Base-by-base conservation (phyloP, 2,888 invertebrate genomes). In the Galerucella pusilla region DNA sequence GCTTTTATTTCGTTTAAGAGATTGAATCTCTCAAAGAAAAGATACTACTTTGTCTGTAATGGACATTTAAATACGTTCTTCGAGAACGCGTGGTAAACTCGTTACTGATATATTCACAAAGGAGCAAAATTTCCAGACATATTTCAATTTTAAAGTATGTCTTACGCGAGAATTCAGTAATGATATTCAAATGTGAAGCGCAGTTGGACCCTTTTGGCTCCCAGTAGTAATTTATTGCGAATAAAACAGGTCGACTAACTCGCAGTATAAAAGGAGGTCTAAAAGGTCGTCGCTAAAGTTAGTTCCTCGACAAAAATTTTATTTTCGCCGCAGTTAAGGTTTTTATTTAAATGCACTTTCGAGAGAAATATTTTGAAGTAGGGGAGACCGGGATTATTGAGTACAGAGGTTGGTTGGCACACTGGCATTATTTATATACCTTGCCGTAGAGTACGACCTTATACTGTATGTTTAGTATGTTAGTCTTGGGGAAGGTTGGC, bases 101-200 rank as follows among this genome's bases (percentile, higher is more conserved):
- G 74, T 76, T 73, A 71, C 72, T 74, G 71, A 77, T 75, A 71
- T 74, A 75, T 77, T 71, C 77, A 75, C 77, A 75, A 77, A 77
- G 78, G 65, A 77, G n/a, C 54, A 66, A 73, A 75, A 75, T 73
- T 77, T 75, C 75, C 74, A 67, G 66, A 64, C 78, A 78, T 78
- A 78, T 78, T 78, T 77, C 75, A 77, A 75, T 77, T 75, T 78
- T 73, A 75, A 78, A 74, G 75, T 75, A 71, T 74, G 68, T 74
- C 74, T 70, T 68, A 73, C 70, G 65, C 74, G 66, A 70, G 70
- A 71, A 68, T 76, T 60, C 71, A 60, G 74, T 78, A 78, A 78
- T 78, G 78, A 75, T 77, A 78, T 78, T 78, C 75, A 77, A 78
- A 78, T 78, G 73, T 74, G 74, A 78, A 71, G 67, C 74, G 54